A percentile compares a stretch with the other conserved stretches of the same genome.
Conservation (phyloP, 2,888 invertebrate genomes). For the Leptopilina drosophilae region DNA sequence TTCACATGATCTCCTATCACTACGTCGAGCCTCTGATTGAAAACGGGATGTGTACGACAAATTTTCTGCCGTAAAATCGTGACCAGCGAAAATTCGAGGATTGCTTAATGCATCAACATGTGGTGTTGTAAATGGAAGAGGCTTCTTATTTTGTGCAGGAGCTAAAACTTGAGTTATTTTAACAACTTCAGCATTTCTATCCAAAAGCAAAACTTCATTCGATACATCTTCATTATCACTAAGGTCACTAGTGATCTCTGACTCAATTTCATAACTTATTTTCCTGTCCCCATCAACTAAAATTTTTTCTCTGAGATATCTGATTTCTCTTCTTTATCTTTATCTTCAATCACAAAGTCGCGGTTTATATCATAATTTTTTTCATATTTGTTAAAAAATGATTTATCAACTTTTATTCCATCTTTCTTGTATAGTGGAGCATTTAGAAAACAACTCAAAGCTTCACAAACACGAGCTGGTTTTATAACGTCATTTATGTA, state of each 20-base stretch:
- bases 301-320: not conserved
- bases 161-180: too few relatives aligned
- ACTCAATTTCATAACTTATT: not conserved
- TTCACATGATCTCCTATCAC: constrained; percentile 48
- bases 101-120: not conserved
- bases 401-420: not conserved
- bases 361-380: not conserved
- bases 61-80: constrained; percentile 2
- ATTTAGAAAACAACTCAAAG: not conserved
- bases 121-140: not conserved
- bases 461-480: too few relatives aligned
- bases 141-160: not conserved
- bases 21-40: constrained; percentile 7
- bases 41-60: not conserved
- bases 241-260: not conserved
- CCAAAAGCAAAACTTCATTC: not conserved
- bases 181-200: not conserved
- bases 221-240: not conserved
- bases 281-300: not conserved
- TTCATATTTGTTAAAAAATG: not conserved
- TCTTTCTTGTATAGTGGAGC: not conserved
- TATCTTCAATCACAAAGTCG: not conserved
- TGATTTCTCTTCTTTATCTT: not conserved
- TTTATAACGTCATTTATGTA: too few relatives aligned
- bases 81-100: not conserved